These are phyloP conservation scores for Megalops atlanticus DNA, from an alignment of 2,113 vertebrate species.

Conservation along the genomic window DNA sequence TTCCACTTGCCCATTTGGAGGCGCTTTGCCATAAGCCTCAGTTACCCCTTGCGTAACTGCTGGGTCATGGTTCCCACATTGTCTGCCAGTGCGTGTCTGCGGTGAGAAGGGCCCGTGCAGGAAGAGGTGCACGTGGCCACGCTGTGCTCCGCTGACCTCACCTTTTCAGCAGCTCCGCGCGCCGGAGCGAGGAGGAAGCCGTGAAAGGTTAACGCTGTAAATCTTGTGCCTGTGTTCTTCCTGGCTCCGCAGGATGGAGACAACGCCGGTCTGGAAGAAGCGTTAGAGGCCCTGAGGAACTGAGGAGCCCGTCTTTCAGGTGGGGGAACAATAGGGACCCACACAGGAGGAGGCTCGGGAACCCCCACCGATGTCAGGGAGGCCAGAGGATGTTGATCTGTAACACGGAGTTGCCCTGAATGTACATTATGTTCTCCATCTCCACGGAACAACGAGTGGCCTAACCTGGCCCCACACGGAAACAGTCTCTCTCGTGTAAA, in stretches of 20 bases:
- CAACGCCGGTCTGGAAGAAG: conserved; percentile 21
- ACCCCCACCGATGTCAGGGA: not conserved
- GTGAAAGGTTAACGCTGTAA: not conserved
- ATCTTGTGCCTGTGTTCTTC: conserved; percentile 16
- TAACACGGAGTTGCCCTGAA: not conserved
- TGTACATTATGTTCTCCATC: too few species aligned
- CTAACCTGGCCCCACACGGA: too few species aligned
- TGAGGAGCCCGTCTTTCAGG: conserved; percentile 8
- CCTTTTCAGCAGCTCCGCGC: not conserved
- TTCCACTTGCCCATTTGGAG: not conserved
- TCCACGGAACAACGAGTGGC: not conserved
- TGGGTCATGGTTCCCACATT: not conserved
- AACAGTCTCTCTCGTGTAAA: not conserved
- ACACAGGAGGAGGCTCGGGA: not conserved
- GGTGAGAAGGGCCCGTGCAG: not conserved
- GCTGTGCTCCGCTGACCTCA: not conserved
- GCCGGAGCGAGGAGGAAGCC: not conserved
- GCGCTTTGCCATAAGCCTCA: not conserved
- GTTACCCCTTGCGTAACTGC: not conserved
- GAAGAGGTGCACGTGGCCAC: not conserved
- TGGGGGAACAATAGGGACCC: not conserved
- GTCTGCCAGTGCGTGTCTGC: conserved; percentile 13
- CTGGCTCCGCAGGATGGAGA: conserved; percentile 11
- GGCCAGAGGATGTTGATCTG: not conserved
- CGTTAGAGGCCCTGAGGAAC: conserved; percentile 8